Base-by-base conservation (phyloP, 2,888 invertebrate species). In the Belgica antarctica region DNA sequence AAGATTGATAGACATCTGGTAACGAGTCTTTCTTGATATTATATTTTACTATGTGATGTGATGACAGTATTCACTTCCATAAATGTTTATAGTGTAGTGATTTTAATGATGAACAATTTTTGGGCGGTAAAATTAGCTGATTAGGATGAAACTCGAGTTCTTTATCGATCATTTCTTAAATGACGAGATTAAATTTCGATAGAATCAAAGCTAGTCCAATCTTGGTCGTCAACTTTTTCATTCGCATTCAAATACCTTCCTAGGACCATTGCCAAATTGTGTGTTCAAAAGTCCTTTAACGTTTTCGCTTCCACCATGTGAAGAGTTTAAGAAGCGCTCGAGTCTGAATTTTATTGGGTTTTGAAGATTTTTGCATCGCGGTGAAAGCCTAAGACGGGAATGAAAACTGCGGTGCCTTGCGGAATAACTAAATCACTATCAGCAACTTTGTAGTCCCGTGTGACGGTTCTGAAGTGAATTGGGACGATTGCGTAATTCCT, bases 291-390 rank as follows among this genome's bases (percentile, higher is more conserved):
- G 1, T 36, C 61, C 75, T n/a, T 57, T 61, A 12, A n/a, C n/a
- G n/a, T 68, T 68, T 12, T 74, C 76, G 10, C 66, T 17, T 4
- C 68, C 52, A 19, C 71, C 34, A 7, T 70, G 27, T 17, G 71
- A 19, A 28, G 70, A 63, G 34, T 72, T 34, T 7, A 61, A 12
- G 34, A 70, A 70, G 24, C 70, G n/a, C 31, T 70, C 70, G 4
- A 61, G 70, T 1, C 41, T 61, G 27, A 61, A 70, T 12, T n/a
- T n/a, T 28, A 61, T 19, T 27, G 70, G 70, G 36, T 59, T 19
- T 59, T 41, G 59, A 17, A 70, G n/a, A 61, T 61, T 0, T 70
- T 27, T 5, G 36, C 41, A 41, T 70, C 70, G 7, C 61, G 36
- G 36, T 70, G 70, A 8, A 70, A 19, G n/a, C 61, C 61, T 1